Base-by-base conservation (phyloP, 2,113 vertebrate genomes). In the Phalacrocorax aristotelis region DNA sequence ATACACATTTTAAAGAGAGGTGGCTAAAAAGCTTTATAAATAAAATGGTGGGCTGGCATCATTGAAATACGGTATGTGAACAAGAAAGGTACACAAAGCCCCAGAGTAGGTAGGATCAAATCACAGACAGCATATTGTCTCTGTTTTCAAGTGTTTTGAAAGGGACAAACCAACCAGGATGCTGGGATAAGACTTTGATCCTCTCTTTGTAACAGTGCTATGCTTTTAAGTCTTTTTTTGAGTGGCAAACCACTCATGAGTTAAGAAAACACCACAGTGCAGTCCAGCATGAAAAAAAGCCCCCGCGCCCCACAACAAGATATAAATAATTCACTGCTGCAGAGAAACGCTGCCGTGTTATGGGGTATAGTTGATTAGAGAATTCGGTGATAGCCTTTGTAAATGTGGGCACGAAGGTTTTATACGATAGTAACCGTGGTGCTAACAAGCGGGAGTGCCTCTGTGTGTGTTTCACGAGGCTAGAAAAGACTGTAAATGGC, bases 171-270 rank as follows among this genome's bases (percentile, higher is more conserved):
- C 82, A 91, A 55, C 75, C 74, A 95, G 92, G 90, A 89, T 94
- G 86, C 83, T 51, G 76, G 61, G 95, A 89, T 96, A 97, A 97
- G 84, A 90, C 95, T 92, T 94, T 96, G 96, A 97, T 95, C 93
- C 84, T 92, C 79, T 92, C 93, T 96, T 97, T 97, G 92, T 95
- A 95, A 84, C 38, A 51, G 34, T 51, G 52, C 81, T 86, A 17
- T 62, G 87, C 93, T 95, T 97, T 97, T 83, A 92, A 95, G 89
- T 93, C 61, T 82, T 49, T 91, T 95, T 85, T 76, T 79, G 61
- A 96, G 82, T 89, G 58, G 76, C 66, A 93, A 96, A 91, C 65
- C 82, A 86, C 87, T 96, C 88, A 48, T 32, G 92, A 80, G 54
- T 90, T 97, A 95, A 94, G 90, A 97, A 96, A 97, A 97, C 81